These are phyloP conservation scores for Nycticryphes semicollaris DNA, from an alignment of 2,113 vertebrate genomes.

Conservation along the genomic window DNA sequence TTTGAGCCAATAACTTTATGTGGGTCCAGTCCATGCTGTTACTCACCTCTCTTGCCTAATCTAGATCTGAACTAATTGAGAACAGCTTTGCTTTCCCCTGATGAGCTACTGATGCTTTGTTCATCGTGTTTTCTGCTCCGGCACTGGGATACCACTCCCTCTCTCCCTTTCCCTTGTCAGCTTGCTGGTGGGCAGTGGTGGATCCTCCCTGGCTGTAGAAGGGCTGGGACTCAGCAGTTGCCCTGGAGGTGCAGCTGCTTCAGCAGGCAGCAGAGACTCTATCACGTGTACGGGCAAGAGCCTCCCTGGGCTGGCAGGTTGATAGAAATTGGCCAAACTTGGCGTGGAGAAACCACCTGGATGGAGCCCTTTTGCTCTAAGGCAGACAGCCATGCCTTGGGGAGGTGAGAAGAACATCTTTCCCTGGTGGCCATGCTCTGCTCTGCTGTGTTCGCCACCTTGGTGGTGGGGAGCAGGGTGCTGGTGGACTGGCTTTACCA, in stretches of 20 bases:
- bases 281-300: neutral
- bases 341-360: neutral
- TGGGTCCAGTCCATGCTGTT: slow-evolving; percentile 6
- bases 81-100: slow-evolving; percentile 23
- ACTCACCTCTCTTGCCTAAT: slow-evolving; percentile 62
- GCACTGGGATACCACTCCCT: neutral
- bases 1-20: slow-evolving; percentile 29
- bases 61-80: slow-evolving; percentile 38
- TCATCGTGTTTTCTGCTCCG: neutral
- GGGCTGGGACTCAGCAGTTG: neutral
- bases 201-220: neutral
- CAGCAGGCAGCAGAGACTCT: neutral
- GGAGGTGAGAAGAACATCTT: neutral
- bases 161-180: neutral
- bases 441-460: neutral
- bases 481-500: neutral
- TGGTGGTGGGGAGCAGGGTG: neutral
- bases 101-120: slow-evolving; percentile 42
- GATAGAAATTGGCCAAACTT: neutral
- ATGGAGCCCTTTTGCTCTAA: neutral
- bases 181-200: neutral
- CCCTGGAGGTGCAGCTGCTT: neutral
- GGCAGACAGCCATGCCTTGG: neutral
- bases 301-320: neutral
- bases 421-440: neutral